phyloP scores from a whole-genome alignment of 2,888 invertebrate species.

The Diplolepis rosae region DNA sequence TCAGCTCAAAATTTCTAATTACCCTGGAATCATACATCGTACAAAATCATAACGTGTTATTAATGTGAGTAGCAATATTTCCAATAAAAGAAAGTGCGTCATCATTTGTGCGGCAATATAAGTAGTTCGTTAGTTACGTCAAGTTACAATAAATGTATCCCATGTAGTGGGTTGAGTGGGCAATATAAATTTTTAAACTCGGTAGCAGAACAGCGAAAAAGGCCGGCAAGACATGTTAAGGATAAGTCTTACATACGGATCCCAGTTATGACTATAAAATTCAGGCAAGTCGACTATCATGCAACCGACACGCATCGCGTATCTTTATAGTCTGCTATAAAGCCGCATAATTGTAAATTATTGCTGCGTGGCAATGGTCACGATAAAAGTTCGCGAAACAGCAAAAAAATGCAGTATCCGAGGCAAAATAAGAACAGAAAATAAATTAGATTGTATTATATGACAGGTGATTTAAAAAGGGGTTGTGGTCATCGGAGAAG shows the following conservation, averaged over 20 bases:
- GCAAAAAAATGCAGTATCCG: conserved; percentile 56
- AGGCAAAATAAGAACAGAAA: conserved; percentile 52
- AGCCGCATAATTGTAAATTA: conserved; percentile 70
- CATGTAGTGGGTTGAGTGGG: conserved; percentile 24
- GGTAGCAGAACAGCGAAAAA: conserved; percentile 32
- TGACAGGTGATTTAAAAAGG: conserved; percentile 42
- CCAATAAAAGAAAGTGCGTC: conserved; percentile 15
- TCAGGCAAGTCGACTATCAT: conserved; percentile 61
- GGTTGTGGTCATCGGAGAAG: conserved; percentile 21
- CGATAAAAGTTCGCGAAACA: conserved; percentile 55
- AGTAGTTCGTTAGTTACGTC: conserved; percentile 20
- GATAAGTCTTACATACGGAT: conserved; percentile 41
- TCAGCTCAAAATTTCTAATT: neutral
- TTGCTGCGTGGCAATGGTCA: conserved; percentile 60
- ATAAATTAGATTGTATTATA: conserved; percentile 62
- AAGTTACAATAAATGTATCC: conserved; percentile 17
- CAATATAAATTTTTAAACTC: conserved; percentile 37
- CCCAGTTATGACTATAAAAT: conserved; percentile 57
- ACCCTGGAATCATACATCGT: neutral
- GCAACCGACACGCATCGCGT: conserved; percentile 66
- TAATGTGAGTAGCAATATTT: neutral
- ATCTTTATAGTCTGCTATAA: conserved; percentile 69
- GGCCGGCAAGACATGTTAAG: conserved; percentile 21
- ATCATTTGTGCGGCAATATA: conserved; percentile 30
- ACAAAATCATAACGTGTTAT: neutral